Evolutionary conservation across 1,140 invertebrate species (phyloP).

Genomic region (Formica selysi): DNA sequence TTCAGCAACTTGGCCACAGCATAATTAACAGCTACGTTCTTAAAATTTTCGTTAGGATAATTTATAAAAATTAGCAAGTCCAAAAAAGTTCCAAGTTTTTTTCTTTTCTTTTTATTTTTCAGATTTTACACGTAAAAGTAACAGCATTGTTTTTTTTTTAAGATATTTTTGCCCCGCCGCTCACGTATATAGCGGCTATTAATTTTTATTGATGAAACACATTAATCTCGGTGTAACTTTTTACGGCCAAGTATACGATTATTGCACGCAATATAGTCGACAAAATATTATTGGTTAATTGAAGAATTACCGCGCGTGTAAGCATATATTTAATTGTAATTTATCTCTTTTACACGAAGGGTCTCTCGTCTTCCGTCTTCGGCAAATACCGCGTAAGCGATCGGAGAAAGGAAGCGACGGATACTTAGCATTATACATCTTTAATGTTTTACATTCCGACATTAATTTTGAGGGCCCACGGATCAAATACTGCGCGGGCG

Average conservation of each 20-base stretch:
- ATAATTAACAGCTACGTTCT: not conserved
- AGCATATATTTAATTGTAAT: slow-evolving; percentile 49
- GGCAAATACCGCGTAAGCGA: not conserved
- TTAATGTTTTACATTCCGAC: slow-evolving; percentile 37
- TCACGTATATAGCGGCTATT: slow-evolving; percentile 11
- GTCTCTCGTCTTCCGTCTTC: slow-evolving; percentile 28
- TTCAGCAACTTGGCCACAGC: not conserved
- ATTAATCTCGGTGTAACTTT: slow-evolving; percentile 43
- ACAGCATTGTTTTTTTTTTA: not conserved
- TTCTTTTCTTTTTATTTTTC: not conserved
- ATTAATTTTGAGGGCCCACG: slow-evolving; percentile 18
- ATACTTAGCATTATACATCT: slow-evolving; percentile 14
- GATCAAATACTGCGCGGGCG: not conserved
- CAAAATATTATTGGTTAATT: slow-evolving; percentile 55
- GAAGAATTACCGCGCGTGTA: slow-evolving; percentile 15
- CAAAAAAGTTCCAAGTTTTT: not conserved
- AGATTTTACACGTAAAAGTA: not conserved
- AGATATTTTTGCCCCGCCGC: slow-evolving; percentile 8
- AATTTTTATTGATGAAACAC: slow-evolving; percentile 59
- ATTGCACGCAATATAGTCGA: not conserved
- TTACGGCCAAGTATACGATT: not conserved
- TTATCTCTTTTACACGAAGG: slow-evolving; percentile 13
- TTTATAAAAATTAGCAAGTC: not conserved
- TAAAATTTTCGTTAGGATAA: not conserved
- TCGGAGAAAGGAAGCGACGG: slow-evolving; percentile 14